Percentiles rank a stretch among this genome's conserved stretches.
Conservation (phyloP, 2,113 vertebrate species). For the Chlamydotis undulata region DNA sequence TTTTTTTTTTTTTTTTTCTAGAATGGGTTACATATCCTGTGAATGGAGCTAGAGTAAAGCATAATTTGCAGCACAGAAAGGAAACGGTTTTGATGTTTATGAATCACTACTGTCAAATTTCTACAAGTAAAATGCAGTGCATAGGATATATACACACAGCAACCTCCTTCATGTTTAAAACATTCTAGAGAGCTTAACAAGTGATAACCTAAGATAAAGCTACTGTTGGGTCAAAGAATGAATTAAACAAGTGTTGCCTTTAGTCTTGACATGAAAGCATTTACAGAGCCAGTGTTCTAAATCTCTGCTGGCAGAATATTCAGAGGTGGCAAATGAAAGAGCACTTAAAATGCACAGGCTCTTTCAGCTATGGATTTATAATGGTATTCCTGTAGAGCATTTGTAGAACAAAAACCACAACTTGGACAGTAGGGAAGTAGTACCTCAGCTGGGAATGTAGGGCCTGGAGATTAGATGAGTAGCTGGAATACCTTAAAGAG, state of each 20-base stretch:
- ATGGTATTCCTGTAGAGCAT: constrained; percentile 49
- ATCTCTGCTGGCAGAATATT: constrained; percentile 71
- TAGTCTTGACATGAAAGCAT: constrained; percentile 71
- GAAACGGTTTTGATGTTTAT: constrained; percentile 63
- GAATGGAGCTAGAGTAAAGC: background rate
- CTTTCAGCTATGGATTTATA: constrained; percentile 63
- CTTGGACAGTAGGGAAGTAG: constrained; percentile 42
- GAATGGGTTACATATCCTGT: background rate
- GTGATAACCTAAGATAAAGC: constrained; percentile 72
- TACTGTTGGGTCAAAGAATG: constrained; percentile 67
- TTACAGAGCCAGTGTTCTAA: constrained; percentile 63
- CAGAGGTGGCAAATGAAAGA: constrained; percentile 43
- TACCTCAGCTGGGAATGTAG: constrained; percentile 17
- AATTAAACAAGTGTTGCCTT: constrained; percentile 72
- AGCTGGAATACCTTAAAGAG: constrained; percentile 9
- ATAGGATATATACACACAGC: constrained; percentile 44
- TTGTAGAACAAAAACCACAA: constrained; percentile 60
- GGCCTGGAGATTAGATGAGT: background rate
- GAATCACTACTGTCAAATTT: constrained; percentile 61
- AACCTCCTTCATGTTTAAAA: constrained; percentile 67
- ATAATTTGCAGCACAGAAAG: constrained; percentile 31
- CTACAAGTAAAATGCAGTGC: constrained; percentile 47
- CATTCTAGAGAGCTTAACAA: constrained; percentile 64
- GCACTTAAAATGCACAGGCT: constrained; percentile 59
- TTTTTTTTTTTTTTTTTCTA: background rate